A percentile compares a stretch with the other conserved stretches of the same genome.
Evolutionary conservation across 2,113 vertebrate genomes (phyloP).

Genomic region (Psittacus erithacus): DNA sequence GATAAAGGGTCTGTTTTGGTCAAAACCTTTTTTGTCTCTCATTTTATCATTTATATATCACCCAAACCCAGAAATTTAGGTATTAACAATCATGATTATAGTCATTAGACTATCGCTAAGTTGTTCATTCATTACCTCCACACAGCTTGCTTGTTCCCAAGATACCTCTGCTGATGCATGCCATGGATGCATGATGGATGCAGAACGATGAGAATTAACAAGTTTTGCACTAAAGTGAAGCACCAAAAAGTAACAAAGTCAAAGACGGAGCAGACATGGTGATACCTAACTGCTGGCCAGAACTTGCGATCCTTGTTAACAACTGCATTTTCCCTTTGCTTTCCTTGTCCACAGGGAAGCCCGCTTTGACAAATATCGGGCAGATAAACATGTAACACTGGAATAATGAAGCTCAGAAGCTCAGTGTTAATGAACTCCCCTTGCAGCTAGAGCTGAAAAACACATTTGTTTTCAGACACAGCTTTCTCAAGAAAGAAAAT

Average conservation of each 20-base stretch:
- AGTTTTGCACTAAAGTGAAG: background rate
- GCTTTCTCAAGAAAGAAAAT: background rate
- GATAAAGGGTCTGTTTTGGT: background rate
- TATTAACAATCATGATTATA: background rate
- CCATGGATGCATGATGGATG: background rate
- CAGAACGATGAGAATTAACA: background rate
- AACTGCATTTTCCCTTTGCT: background rate
- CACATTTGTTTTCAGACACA: background rate
- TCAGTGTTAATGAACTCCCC: background rate
- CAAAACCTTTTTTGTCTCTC: background rate
- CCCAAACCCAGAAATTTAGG: background rate
- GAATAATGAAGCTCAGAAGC: background rate
- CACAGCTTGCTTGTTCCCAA: background rate
- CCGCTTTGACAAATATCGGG: background rate
- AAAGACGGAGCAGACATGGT: rapidly evolving
- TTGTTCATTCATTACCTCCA: background rate
- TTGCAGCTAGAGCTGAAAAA: background rate
- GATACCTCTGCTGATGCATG: background rate
- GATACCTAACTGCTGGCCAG: background rate
- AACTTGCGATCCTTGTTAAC: background rate
- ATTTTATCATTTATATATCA: background rate
- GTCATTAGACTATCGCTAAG: background rate
- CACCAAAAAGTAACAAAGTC: background rate
- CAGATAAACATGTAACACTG: background rate
- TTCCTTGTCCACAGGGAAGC: background rate